Base-by-base conservation (phyloP, 1,140 invertebrate species). In the Lethrus apterus region DNA sequence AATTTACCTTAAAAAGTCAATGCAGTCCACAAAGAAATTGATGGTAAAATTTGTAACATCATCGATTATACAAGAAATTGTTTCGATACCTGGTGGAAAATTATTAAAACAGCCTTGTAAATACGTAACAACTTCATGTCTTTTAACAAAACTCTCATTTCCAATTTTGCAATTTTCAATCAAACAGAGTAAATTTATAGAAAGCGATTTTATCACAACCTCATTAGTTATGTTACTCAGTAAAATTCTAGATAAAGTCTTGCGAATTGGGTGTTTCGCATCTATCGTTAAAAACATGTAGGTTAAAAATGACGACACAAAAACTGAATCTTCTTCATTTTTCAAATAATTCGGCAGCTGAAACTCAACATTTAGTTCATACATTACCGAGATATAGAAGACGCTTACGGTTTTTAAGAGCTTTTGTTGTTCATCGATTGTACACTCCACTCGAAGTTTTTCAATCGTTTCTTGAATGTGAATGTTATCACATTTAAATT, bases 31-130 rank as follows among this genome's bases (percentile, higher is more conserved):
- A 30, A 42, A 42, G 2, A 26, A 42, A 29, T 42, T 14, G 10
- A 42, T 42, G 11, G n/a, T 13, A 29, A 23, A 42, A n/a, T 14
- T 14, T 10, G 40, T 42, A 42, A 42, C 40, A 15, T 24, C 11
- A 26, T 42, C 24, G 29, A 21, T 42, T 29, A 29, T 17, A 9
- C 15, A 2, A 4, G 40, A 42, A 26, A 42, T 30, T 23, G 40
- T 11, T 29, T 42, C 40, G 7, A 42, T 42, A 14, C 40, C 40
- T n/a, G 14, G 24, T 7, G 40, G 40, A 5, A 42, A 42, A 17
- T 42, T 42, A 29, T 24, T 29, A 30, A 42, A 42, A 13, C 40
- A 42, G 15, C 29, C 17, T 29, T 42, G 40, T 14, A 42, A 9
- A 17, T 15, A 10, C 13, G n/a, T 14, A 20, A 42, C 14, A 8